Base-by-base conservation (phyloP, 1,140 invertebrate species). In the Conus betulinus region DNA sequence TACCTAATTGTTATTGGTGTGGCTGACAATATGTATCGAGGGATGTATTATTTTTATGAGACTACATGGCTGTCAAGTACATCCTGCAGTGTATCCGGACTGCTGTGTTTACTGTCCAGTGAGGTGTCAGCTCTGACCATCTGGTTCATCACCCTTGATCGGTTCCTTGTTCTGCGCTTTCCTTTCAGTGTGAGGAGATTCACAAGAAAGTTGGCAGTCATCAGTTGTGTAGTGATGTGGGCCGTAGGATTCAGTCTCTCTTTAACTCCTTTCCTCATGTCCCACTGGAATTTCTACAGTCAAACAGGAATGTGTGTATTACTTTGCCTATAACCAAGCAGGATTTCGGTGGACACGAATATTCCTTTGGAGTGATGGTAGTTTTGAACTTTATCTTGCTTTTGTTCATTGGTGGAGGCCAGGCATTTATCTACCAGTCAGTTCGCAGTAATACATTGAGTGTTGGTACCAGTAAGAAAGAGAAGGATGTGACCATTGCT, bases 31-130 rank as follows among this genome's bases (percentile, higher is more conserved):
- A 25, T 74, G 20, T 74, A 74, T 25, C 71, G 71, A 7, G 25
- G 25, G 20, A 74, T 11, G 11, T 74, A 74, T 74, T 74, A 74
- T 20, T 6, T 23, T 13, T 74, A 74, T 25, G 71, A 74, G 23
- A 74, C 3, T 7, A 25, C 20, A n/a, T 74, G 71, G 71, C 71
- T 74, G 20, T 74, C 20, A 8, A 74, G 71, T 60, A 15, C 15
- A 11, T 15, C 57, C 15, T 60, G 57, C 57, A 60, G 4, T 15
- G 15, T 60, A 4, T 60, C 93, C 11, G 94, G 94, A 6, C 88
- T 93, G n/a, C 79, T 94, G 20, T 88, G 93, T 0, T 90, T 90
- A 11, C 67, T 93, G 11, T 92, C 92, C 15, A 92, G 88, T 55
- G 92, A 93, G 84, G 89, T 91, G 23, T 87, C 93, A 13, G 85